These are phyloP conservation scores for Clarias laeviceps DNA, from an alignment of 2,797 vertebrate genomes.

Conservation along the genomic window DNA sequence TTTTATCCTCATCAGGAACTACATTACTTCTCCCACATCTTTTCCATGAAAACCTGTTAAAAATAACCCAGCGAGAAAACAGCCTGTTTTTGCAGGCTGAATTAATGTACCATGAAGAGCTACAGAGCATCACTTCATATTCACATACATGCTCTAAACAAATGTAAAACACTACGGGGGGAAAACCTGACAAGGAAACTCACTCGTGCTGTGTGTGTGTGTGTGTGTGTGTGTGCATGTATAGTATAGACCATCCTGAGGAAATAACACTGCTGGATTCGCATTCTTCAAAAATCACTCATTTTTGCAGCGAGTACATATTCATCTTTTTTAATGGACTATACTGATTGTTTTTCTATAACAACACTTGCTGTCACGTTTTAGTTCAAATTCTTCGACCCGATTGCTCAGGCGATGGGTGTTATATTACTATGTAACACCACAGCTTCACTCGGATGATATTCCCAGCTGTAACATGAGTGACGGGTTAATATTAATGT, in stretches of 20 bases:
- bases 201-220: background rate
- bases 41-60: background rate
- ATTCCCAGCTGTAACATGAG: no score
- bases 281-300: no score
- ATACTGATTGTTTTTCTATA: background rate
- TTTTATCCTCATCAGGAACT: background rate
- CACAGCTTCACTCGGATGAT: no score
- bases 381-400: no score
- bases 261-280: background rate
- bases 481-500: background rate
- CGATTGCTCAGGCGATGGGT: no score
- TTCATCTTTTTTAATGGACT: background rate
- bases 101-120: background rate
- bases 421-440: background rate
- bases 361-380: background rate
- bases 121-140: background rate
- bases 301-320: no score
- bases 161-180: background rate
- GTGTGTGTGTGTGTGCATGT: no score
- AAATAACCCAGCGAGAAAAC: background rate
- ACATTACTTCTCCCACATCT: background rate
- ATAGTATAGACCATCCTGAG: background rate
- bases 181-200: background rate
- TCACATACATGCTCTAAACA: background rate
- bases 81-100: background rate